Evolutionary conservation across 2,113 vertebrate species (phyloP).

Genomic region (Lanius ludovicianus): DNA sequence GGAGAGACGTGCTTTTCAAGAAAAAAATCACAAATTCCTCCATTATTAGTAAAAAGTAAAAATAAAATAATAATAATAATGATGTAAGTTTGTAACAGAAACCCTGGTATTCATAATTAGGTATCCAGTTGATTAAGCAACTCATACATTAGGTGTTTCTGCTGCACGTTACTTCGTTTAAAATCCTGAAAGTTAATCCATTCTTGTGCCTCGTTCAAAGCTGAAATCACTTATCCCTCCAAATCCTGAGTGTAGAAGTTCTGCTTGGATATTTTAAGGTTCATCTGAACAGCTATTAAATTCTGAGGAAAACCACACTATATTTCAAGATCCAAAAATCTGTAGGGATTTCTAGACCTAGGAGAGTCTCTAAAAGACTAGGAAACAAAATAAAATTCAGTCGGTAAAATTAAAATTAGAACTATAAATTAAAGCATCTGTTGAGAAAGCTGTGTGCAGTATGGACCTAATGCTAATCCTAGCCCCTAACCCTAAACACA

Average conservation of each 20-base stretch:
- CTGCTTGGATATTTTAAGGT: background rate
- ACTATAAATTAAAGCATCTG: background rate
- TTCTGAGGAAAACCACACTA: background rate
- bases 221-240: background rate
- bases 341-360: background rate
- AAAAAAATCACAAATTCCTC: background rate
- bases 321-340: background rate
- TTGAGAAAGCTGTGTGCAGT: background rate
- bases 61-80: background rate
- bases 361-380: background rate
- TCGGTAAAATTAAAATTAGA: background rate
- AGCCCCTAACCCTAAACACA: background rate
- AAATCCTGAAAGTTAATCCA: conserved; percentile 25
- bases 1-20: background rate
- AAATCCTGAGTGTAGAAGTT: background rate
- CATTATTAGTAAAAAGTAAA: background rate
- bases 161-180: conserved; percentile 14
- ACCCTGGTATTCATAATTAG: background rate
- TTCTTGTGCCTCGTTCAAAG: background rate
- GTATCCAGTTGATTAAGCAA: background rate
- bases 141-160: background rate
- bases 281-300: background rate
- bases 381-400: background rate
- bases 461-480: accelerated
- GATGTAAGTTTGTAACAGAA: background rate